Evolutionary conservation across 2,113 vertebrate species (phyloP).

Genomic region (Oriolus oriolus): DNA sequence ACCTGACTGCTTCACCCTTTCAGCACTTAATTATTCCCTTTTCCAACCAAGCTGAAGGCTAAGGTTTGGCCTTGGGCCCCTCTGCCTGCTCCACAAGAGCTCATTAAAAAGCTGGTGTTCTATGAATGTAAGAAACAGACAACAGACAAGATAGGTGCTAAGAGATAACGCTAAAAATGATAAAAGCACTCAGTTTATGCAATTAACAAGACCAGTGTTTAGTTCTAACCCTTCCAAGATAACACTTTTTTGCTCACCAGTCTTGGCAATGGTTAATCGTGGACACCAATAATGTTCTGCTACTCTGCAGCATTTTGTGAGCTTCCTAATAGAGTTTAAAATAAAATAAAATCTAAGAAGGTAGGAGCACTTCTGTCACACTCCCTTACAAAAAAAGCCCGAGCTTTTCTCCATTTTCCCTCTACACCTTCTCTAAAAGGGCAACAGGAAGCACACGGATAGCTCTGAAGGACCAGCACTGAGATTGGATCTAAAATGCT

Average conservation of each 20-base stretch:
- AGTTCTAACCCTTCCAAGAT: not conserved
- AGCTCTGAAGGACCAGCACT: not conserved
- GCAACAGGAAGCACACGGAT: not conserved
- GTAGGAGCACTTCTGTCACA: not conserved
- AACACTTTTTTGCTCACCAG: not conserved
- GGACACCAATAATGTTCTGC: not conserved
- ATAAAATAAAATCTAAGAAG: not conserved
- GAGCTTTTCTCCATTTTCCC: not conserved
- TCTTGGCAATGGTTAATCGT: not conserved
- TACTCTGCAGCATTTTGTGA: not conserved
- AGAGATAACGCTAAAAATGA: not conserved
- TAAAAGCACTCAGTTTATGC: not conserved
- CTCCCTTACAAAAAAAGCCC: not conserved
- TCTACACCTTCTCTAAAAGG: not conserved
- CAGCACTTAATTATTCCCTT: conserved; percentile 31
- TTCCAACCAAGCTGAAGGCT: not conserved
- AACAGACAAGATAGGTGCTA: not conserved
- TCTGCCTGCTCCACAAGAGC: not conserved
- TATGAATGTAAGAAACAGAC: not conserved
- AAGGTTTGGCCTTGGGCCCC: not conserved
- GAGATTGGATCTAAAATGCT: not conserved
- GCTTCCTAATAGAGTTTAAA: not conserved
- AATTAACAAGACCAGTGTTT: not conserved
- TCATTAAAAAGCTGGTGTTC: conserved; percentile 3
- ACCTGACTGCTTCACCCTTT: not conserved